Base-by-base conservation (phyloP, 2,888 invertebrate species). In the Orthonevra nobilis region DNA sequence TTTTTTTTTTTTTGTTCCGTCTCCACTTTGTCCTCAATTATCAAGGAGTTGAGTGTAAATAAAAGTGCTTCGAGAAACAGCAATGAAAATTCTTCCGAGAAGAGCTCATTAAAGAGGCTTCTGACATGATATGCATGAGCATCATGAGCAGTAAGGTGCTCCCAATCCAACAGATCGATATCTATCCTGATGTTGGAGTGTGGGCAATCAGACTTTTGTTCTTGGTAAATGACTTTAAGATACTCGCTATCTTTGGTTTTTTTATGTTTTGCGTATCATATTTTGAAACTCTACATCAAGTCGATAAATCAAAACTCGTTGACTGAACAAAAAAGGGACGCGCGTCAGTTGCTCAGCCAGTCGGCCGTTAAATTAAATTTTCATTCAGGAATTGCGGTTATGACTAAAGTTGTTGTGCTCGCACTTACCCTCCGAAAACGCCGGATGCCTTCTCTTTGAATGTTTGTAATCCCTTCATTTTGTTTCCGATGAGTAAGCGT, bases 361-460 rank as follows among this genome's bases (percentile, higher is more conserved):
- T 87, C 85, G 86, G 81, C 87, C 87, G 88, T 87, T 86, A 88
- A 88, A 88, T 88, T 88, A 87, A 86, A 85, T 85, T 86, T 82
- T 68, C 64, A 79, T 69, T 63, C 73, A 75, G 60, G 50, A 48
- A 64, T n/a, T 40, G 60, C 60, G 61, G 64, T 81, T 79, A 73
- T 64, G 63, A 73, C 30, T 56, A 23, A 3, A 23, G 3, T 23
- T 58, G 61, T 64, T 50, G 34, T 30, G 50, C 56, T 68, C 20
- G 60, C 82, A 87, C 88, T 88, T 83, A 88, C 88, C 88, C 88
- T 83, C 86, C 81, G 60, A 88, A 87, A 66, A 86, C 87, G 74
- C 88, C 87, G 64, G 87, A 83, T 74, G 88, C 88, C 85, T 87
- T 88, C 83, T 88, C 88, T 84, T 88, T 88, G 85, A 88, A 85